Base-by-base conservation (phyloP, 2,888 invertebrate species). In the Rotaria magnacalcarata region DNA sequence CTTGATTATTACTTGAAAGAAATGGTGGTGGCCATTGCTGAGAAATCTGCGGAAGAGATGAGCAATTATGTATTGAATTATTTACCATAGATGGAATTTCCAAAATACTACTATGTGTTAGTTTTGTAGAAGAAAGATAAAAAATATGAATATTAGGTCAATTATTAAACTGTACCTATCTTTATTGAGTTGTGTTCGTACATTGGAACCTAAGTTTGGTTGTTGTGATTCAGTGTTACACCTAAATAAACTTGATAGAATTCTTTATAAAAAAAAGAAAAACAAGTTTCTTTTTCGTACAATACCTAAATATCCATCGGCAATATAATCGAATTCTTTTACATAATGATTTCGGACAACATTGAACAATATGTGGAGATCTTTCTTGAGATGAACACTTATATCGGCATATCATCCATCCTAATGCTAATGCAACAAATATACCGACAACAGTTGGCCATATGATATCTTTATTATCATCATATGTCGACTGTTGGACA, bases 391-490 rank as follows among this genome's bases (percentile, higher is more conserved):
- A 80, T 47, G 80, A 80, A 43, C 80, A 47, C n/a, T 80, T 80
- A 47, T 80, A 80, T 47, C 80, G 80, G n/a, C 43, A 47, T 19
- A 80, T 80, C 80, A 80, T 80, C 80, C 80, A 80, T 21, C 80
- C 80, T n/a, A 80, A 47, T n/a, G 80, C 80, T 24, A 80, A 80
- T 80, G 80, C 80, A 24, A 80, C 80, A 47, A 80, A 80, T 24
- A 80, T n/a, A 8, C 80, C 80, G 47, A 80, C 47, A 24, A 80
- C 24, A 80, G 47, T 47, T 24, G 80, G 80, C 24, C 43, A 80
- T 80, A 80, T 80, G 1, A 80, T 80, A 80, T 80, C 47, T 80
- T 80, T 47, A 80, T 80, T 80, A 80, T 80, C 80, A 47, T 80
- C 47, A 47, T 47, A 80, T n/a, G 19, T 34, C 7, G 67, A 67